A percentile compares a stretch with the other conserved stretches of the same genome.
These are phyloP conservation scores for Dermochelys coriacea DNA, from an alignment of 2,797 vertebrate species.

Conservation along the genomic window DNA sequence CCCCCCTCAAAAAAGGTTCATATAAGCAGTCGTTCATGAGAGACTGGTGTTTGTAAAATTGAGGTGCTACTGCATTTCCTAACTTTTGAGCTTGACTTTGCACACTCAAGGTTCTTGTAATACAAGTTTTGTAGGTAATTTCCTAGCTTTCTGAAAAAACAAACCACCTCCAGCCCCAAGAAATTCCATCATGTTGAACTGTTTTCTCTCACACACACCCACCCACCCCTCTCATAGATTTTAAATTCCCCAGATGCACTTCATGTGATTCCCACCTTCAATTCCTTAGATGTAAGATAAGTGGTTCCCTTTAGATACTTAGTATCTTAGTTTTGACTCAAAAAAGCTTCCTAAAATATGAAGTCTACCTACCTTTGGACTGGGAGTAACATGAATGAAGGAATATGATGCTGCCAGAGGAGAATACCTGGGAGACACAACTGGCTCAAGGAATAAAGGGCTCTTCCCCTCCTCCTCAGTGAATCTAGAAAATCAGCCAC, in stretches of 20 bases:
- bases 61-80: not conserved
- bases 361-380: not conserved
- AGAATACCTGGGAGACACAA: not conserved
- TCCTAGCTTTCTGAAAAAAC: not conserved
- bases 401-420: not conserved
- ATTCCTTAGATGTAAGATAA: not conserved
- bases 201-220: too few relatives aligned
- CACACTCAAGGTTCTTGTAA: too few relatives aligned
- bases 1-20: too few relatives aligned
- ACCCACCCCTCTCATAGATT: too few relatives aligned
- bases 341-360: not conserved
- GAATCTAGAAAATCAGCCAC: not conserved
- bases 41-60: not conserved
- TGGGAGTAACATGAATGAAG: not conserved
- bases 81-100: not conserved
- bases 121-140: not conserved
- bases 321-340: not conserved
- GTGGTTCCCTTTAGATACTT: not conserved
- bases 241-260: not conserved
- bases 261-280: not conserved
- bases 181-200: not conserved
- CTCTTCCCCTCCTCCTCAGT: not conserved
- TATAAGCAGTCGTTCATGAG: too few relatives aligned
- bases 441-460: not conserved
- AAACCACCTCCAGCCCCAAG: not conserved